Percentiles rank a stretch among this genome's conserved stretches.
Evolutionary conservation across 1,140 invertebrate species (phyloP).

Genomic region (Manduca sexta): DNA sequence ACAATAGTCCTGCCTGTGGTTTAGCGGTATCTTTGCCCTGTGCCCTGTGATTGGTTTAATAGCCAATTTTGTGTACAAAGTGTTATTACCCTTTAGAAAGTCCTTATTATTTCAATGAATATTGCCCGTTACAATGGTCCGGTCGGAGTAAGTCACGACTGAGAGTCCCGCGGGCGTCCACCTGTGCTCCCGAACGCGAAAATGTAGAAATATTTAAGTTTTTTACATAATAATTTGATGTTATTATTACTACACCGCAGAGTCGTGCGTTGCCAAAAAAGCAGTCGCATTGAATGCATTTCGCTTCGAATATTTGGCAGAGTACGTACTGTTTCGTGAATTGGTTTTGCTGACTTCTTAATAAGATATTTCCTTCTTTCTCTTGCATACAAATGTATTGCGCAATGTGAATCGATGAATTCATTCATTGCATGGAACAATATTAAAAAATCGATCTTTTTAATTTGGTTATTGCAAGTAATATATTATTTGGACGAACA

Average conservation of each 20-base stretch:
- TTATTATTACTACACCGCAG: slow-evolving; percentile 39
- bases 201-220: slow-evolving; percentile 46
- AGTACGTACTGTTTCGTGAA: no score
- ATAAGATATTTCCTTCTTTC: no score
- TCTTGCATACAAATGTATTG: no score
- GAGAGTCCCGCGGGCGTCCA: slow-evolving; percentile 43
- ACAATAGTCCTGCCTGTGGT: slow-evolving; percentile 4
- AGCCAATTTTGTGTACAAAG: slow-evolving; percentile 37
- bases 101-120: slow-evolving; percentile 42
- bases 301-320: background rate
- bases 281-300: background rate
- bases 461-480: no score
- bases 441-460: no score
- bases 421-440: no score
- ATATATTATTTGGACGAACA: no score
- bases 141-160: slow-evolving; percentile 60
- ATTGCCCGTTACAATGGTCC: slow-evolving; percentile 38
- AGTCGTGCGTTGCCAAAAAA: slow-evolving; percentile 12
- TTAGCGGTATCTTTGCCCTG: slow-evolving; percentile 10
- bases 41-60: slow-evolving; percentile 28
- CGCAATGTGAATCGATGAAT: no score
- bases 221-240: slow-evolving; percentile 43
- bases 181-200: slow-evolving; percentile 43
- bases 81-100: slow-evolving; percentile 32
- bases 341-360: no score